Conservation (phyloP, 1,140 invertebrate genomes). For the Cyrtorhinus lividipennis region DNA sequence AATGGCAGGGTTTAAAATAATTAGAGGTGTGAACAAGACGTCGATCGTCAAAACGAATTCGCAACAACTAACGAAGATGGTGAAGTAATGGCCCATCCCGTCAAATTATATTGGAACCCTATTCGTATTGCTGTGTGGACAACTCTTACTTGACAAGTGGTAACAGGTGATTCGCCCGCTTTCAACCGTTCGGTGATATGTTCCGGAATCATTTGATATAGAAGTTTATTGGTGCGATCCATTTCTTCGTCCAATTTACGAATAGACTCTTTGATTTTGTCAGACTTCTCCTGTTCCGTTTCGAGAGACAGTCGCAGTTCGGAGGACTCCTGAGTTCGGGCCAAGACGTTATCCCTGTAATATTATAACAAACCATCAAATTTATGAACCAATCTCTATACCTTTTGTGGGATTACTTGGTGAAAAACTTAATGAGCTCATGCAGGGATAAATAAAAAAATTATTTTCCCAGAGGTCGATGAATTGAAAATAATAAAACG, state of each 20-base stretch:
- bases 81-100: too few relatives aligned
- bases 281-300: constrained; percentile 92
- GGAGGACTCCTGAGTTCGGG: constrained; percentile 92
- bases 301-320: constrained; percentile 89
- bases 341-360: constrained; percentile 79
- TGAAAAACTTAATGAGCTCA: too few relatives aligned
- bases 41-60: too few relatives aligned
- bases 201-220: constrained; percentile 98
- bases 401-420: background rate
- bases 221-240: constrained; percentile 82
- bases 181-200: constrained; percentile 83
- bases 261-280: constrained; percentile 93
- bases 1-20: too few relatives aligned
- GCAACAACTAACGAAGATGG: too few relatives aligned
- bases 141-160: constrained; percentile 93
- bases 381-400: background rate
- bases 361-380: background rate
- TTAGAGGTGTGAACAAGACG: too few relatives aligned
- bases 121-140: too few relatives aligned
- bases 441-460: too few relatives aligned
- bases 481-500: too few relatives aligned
- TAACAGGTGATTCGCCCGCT: constrained; percentile 82
- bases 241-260: constrained; percentile 88
- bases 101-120: too few relatives aligned
- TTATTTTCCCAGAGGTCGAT: too few relatives aligned